These are phyloP conservation scores for Noctua janthe DNA, from an alignment of 2,888 invertebrate genomes.

Conservation along the genomic window DNA sequence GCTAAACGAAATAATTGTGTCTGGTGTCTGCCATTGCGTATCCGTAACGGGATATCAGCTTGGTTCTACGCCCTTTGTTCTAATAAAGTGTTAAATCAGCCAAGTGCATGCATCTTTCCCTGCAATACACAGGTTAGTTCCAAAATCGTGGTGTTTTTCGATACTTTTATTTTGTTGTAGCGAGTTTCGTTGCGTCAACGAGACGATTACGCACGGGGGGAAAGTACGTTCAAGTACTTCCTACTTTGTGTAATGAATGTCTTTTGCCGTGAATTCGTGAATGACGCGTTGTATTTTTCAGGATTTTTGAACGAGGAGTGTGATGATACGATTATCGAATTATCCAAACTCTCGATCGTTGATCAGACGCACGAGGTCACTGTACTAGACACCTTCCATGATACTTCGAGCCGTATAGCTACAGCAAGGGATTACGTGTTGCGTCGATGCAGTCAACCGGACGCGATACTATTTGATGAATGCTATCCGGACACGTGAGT, in stretches of 20 bases:
- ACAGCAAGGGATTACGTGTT: slow-evolving; percentile 90
- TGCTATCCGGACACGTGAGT: slow-evolving; percentile 92
- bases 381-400: slow-evolving; percentile 85
- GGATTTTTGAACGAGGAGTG: slow-evolving; percentile 90
- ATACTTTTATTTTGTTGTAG: slow-evolving; percentile 54
- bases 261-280: slow-evolving; percentile 65
- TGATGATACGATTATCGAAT: slow-evolving; percentile 90
- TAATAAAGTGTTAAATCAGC: slow-evolving; percentile 87
- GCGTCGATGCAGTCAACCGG: slow-evolving; percentile 92
- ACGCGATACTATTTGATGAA: slow-evolving; percentile 91
- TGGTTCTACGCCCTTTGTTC: slow-evolving; percentile 88
- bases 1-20: slow-evolving; percentile 73
- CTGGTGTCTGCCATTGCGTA: slow-evolving; percentile 82
- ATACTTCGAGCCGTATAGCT: slow-evolving; percentile 79
- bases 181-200: slow-evolving; percentile 75
- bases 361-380: slow-evolving; percentile 86
- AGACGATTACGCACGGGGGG: slow-evolving; percentile 82
- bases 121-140: slow-evolving; percentile 89
- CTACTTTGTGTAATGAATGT: slow-evolving; percentile 84
- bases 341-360: slow-evolving; percentile 89
- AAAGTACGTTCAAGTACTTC: slow-evolving; percentile 88
- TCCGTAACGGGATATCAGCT: slow-evolving; percentile 90
- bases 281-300: slow-evolving; percentile 75
- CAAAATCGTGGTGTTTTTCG: slow-evolving; percentile 45
- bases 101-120: slow-evolving; percentile 91